Evolutionary conservation across 2,113 vertebrate genomes (phyloP).

Genomic region (Actinemys pallida): DNA sequence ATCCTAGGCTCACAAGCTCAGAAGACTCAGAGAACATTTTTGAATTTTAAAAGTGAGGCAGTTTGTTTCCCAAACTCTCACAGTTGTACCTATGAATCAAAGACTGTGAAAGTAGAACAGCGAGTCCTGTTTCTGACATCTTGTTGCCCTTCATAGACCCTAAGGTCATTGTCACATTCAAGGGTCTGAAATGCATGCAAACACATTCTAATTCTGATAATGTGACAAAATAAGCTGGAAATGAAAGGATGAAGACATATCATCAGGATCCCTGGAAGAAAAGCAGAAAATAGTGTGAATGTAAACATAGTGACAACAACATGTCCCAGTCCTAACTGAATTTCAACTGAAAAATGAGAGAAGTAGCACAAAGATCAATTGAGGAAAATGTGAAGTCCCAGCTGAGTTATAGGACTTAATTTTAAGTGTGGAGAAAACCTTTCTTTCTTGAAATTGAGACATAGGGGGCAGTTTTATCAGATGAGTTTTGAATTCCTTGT

Average conservation of each 20-base stretch:
- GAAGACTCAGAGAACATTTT: not conserved
- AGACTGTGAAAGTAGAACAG: not conserved
- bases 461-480: not conserved
- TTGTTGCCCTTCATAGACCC: not conserved
- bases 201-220: slow-evolving; percentile 24
- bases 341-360: slow-evolving; percentile 38
- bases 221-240: not conserved
- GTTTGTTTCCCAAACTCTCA: not conserved
- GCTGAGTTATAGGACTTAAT: not conserved
- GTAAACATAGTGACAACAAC: slow-evolving; percentile 2
- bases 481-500: slow-evolving; percentile 15
- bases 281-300: not conserved
- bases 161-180: not conserved
- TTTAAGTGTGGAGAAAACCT: not conserved
- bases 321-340: not conserved
- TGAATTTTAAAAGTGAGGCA: not conserved
- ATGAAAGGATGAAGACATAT: not conserved
- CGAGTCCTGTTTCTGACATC: slow-evolving; percentile 3
- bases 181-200: not conserved
- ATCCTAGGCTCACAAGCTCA: accelerated
- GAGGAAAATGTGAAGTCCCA: slow-evolving; percentile 6
- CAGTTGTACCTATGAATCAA: not conserved
- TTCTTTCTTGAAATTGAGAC: not conserved
- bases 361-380: not conserved
- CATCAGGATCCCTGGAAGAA: not conserved